A percentile compares a stretch with the other conserved stretches of the same genome.
Evolutionary conservation across 2,113 vertebrate genomes (phyloP).

Genomic region (Morphnarchus princeps): DNA sequence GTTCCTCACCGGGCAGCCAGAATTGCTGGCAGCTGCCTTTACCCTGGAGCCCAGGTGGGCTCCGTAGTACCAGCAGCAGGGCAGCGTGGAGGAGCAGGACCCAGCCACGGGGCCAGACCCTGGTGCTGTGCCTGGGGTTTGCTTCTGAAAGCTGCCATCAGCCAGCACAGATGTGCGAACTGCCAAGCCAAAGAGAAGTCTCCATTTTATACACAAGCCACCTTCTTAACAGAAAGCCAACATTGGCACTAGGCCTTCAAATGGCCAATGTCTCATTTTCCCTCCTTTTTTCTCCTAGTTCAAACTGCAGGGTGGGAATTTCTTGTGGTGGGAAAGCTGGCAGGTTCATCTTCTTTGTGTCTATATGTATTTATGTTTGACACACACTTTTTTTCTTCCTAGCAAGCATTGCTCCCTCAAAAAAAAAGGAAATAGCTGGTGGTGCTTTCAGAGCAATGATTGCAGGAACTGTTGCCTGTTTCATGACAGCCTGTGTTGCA

Average conservation of each 20-base stretch:
- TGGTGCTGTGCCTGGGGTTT: rapidly evolving
- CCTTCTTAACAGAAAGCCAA: not conserved
- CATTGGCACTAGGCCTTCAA: not conserved
- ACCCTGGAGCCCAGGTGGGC: not conserved
- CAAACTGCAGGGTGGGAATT: not conserved
- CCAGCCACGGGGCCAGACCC: rapidly evolving
- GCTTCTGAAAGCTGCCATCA: rapidly evolving
- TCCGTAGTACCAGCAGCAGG: not conserved
- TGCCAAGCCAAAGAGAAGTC: not conserved
- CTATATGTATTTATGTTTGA: not conserved
- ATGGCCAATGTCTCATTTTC: not conserved
- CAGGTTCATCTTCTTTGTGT: not conserved
- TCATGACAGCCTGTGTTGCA: slow-evolving; percentile 88
- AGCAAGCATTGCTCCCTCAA: slow-evolving; percentile 82
- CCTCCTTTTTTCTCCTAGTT: not conserved
- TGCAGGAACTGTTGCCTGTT: slow-evolving; percentile 78
- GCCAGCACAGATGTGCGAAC: not conserved
- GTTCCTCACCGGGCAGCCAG: not conserved
- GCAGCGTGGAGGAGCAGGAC: not conserved
- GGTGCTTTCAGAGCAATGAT: slow-evolving; percentile 81
- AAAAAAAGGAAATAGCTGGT: slow-evolving; percentile 75
- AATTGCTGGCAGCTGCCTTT: not conserved
- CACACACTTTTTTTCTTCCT: not conserved
- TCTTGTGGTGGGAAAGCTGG: not conserved
- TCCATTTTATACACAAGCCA: not conserved